Evolutionary conservation across 2,797 vertebrate species (phyloP).

Genomic region (Jordanella pulchra): DNA sequence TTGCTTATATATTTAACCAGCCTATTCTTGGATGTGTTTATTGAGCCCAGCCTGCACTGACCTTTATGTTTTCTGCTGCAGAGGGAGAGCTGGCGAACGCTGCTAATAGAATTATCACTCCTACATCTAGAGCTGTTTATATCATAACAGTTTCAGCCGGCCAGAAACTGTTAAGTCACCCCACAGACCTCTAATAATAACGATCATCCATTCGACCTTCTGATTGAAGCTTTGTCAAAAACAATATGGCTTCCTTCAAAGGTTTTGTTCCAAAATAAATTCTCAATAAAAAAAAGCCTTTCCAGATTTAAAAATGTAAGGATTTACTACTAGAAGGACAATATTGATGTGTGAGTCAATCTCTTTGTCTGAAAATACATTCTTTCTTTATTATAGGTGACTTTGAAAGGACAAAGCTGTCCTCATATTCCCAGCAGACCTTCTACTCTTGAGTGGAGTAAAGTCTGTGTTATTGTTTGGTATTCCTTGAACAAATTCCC

Average conservation of each 20-base stretch:
- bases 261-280: not conserved
- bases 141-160: slow-evolving; percentile 12
- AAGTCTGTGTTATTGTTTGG: slow-evolving; percentile 59
- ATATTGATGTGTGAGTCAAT: slow-evolving; percentile 4
- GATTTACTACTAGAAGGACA: not conserved
- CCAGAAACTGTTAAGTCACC: slow-evolving; percentile 46
- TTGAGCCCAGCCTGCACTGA: slow-evolving; percentile 57
- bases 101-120: slow-evolving; percentile 70
- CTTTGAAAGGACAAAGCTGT: slow-evolving; percentile 18
- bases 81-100: slow-evolving; percentile 31
- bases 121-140: slow-evolving; percentile 52
- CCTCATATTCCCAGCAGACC: slow-evolving; percentile 1
- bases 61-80: slow-evolving; percentile 58
- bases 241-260: not conserved
- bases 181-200: slow-evolving; percentile 5
- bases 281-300: not conserved
- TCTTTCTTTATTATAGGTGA: not conserved
- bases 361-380: not conserved
- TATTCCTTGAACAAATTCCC: slow-evolving; percentile 61
- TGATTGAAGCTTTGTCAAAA: slow-evolving; percentile 7
- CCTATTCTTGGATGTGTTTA: slow-evolving; percentile 79
- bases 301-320: not conserved
- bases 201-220: slow-evolving; percentile 14
- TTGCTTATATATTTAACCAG: slow-evolving; percentile 71
- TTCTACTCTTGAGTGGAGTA: slow-evolving; percentile 32